Base-by-base conservation (phyloP, 92 coral and sea anemone species). In the Phenganax stokvisi region DNA sequence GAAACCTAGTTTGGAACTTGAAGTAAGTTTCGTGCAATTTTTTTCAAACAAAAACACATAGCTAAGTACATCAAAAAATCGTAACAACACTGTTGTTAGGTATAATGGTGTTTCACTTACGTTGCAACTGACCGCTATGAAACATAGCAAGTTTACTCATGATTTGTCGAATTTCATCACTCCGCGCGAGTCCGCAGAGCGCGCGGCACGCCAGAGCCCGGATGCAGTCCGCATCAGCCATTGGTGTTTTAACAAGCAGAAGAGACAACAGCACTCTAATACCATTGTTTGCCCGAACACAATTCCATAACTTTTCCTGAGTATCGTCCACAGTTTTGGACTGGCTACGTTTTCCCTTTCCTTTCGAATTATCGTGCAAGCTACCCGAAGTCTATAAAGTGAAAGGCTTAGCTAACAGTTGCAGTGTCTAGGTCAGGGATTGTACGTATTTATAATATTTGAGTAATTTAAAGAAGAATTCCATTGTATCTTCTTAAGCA, bases 171-270 rank as follows among this genome's bases (percentile, higher is more conserved):
- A 94, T 94, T 84, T 89, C 90, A 60, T 94, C 98, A 71, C 98
- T 94, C 68, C 89, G 85, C 16, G 98, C 90, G 82, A 94, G 83
- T 30, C 97, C 98, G 72, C 91, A 92, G 59, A 94, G 76, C 47
- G 98, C 98, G 74, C 89, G 92, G 81, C 98, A 94, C 31, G 98
- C 98, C 85, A 92, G 71, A 20, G 96, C 92, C 28, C 98, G 97
- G 74, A 94, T 94, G 51, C 83, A 86, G 60, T 94, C 98, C 6
- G 98, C 97, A 79, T 90, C 92, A 74, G 89, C 90, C 83, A 90
- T 87, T 37, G 98, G 98, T 8, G 97, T 91, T 87, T 94, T 94
- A 67, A 90, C 96, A 80, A 92, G 88, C 68, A 94, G 85, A 57
- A 94, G 74, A 61, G 92, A 87, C 80, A 94, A 81, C 11, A 94